Percentiles rank a stretch among this genome's conserved stretches.
Evolutionary conservation across 2,888 invertebrate genomes (phyloP).

Genomic region (Drosophila colorata): DNA sequence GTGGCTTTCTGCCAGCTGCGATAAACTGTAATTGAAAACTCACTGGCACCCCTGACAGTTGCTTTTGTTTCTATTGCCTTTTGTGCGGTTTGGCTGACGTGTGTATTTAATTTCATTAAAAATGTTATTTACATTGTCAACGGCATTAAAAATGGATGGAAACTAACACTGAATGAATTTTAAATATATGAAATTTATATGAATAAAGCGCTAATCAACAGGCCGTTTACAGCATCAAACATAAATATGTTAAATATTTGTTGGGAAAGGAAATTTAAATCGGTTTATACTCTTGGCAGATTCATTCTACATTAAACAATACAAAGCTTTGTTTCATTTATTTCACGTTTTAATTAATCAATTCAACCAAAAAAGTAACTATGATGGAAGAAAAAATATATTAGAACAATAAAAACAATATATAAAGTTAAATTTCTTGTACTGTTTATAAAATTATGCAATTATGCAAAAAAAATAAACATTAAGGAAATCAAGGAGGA

Average conservation of each 20-base stretch:
- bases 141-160: slow-evolving; percentile 39
- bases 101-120: slow-evolving; percentile 65
- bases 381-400: too few relatives aligned
- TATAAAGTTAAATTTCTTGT: too few relatives aligned
- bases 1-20: slow-evolving; percentile 45
- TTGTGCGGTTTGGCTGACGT: slow-evolving; percentile 3
- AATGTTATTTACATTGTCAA: slow-evolving; percentile 36
- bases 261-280: neutral
- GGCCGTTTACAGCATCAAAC: neutral
- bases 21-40: slow-evolving; percentile 69
- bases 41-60: slow-evolving; percentile 18
- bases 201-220: slow-evolving; percentile 30
- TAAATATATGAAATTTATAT: slow-evolving; percentile 28
- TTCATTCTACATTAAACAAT: neutral
- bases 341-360: too few relatives aligned
- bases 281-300: neutral
- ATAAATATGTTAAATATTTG: neutral
- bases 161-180: slow-evolving; percentile 23
- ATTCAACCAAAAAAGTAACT: too few relatives aligned
- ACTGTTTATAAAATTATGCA: too few relatives aligned
- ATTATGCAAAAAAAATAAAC: too few relatives aligned
- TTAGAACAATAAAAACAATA: too few relatives aligned
- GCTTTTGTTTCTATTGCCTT: slow-evolving; percentile 25
- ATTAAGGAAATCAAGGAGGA: too few relatives aligned
- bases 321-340: too few relatives aligned